Base-by-base conservation (phyloP, 2,113 vertebrate genomes). In the Callipepla squamata region DNA sequence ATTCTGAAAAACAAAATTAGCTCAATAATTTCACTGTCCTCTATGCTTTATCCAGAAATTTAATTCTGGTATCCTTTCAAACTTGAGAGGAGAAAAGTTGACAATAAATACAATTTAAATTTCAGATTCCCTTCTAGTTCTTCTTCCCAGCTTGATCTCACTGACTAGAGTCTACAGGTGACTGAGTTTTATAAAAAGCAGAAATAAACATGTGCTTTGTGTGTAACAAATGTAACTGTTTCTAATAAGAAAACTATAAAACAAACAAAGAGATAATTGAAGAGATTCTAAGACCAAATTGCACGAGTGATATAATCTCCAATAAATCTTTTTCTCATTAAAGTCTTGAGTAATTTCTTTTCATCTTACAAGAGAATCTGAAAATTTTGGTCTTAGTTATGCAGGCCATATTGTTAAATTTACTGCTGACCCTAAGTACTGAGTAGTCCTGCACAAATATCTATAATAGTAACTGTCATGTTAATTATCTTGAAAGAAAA, bases 401-500 rank as follows among this genome's bases (percentile, higher is more conserved):
- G 23, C 16, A 58, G 47, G 10, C 11, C 30, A 22, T 85, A 69
- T 68, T 21, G 21, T 11, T 76, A 3, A 8, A 22, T 6, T 2
- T 80, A 18, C 66, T 74, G 4, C 53, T 93, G 67, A 25, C n/a
- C 26, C 3, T 45, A 77, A 80, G 40, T 63, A 72, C 44, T 51
- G 32, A 84, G n/a, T 18, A 6, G 13, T n/a, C 42, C 32, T 61
- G 4, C 9, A 80, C 26, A 75, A 47, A 87, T 73, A 38, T 91
- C 12, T 88, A 30, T 28, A 73, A 6, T 28, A 55, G 9, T 42
- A 78, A 81, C 42, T 38, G 18, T 13, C 0, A 1, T 34, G 9
- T 8, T 91, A 68, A 84, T 75, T 59, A 13, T 55, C 17, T 50
- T 65, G 70, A 74, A 90, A 47, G 45, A 92, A 92, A 92, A 66